Evolutionary conservation across 1,140 invertebrate genomes (phyloP).

Genomic region (Hyphantria cunea): DNA sequence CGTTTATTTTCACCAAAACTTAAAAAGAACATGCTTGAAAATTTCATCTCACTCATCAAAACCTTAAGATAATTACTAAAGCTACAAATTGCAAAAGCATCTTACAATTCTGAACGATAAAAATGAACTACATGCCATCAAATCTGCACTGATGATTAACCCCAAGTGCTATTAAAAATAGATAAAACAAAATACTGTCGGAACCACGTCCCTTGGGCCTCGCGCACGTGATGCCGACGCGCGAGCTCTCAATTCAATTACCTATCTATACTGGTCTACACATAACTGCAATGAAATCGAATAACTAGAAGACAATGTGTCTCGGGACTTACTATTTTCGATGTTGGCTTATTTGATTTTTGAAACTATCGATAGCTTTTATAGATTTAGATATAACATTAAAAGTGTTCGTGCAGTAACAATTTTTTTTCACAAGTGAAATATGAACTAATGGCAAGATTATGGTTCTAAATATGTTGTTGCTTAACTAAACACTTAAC

Average conservation of each 20-base stretch:
- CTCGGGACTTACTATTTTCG: background rate
- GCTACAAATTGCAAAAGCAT: slow-evolving; percentile 13
- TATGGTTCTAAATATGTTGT: too few relatives aligned
- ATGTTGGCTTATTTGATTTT: background rate
- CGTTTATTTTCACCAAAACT: too few relatives aligned
- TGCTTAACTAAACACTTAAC: too few relatives aligned
- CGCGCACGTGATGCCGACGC: slow-evolving; percentile 52
- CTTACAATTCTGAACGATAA: slow-evolving; percentile 31
- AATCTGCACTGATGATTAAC: slow-evolving; percentile 66
- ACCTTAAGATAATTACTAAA: too few relatives aligned
- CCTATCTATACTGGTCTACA: slow-evolving; percentile 31
- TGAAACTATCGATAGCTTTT: background rate
- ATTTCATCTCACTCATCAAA: too few relatives aligned
- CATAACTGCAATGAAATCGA: slow-evolving; percentile 33
- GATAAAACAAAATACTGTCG: slow-evolving; percentile 74
- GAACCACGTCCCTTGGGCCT: slow-evolving; percentile 51
- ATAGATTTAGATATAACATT: too few relatives aligned
- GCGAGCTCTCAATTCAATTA: slow-evolving; percentile 66
- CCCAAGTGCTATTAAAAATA: slow-evolving; percentile 72
- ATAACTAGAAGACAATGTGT: slow-evolving; percentile 24
- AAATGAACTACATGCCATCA: slow-evolving; percentile 51
- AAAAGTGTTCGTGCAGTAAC: too few relatives aligned
- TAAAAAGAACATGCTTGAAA: too few relatives aligned
- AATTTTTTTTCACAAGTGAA: too few relatives aligned
- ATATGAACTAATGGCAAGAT: too few relatives aligned